Conservation (phyloP, 2,797 vertebrate genomes). For the Thunnus albacares region DNA sequence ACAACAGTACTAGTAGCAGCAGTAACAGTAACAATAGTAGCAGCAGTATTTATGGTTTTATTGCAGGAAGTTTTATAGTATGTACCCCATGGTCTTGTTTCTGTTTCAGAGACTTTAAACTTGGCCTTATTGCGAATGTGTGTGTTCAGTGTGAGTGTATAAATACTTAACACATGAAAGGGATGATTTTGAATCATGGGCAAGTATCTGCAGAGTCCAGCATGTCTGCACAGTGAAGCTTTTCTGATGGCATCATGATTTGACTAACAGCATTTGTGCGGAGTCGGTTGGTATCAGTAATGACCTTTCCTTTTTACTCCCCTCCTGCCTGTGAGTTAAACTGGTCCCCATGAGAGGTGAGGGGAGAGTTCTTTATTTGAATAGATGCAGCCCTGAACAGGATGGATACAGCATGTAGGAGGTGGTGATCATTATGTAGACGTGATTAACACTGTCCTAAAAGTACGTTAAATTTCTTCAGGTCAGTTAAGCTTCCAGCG, state of each 20-base stretch:
- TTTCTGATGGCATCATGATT: not conserved
- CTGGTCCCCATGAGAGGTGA: slow-evolving; percentile 15
- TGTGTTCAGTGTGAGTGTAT: not conserved
- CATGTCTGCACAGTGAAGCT: not conserved
- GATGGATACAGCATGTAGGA: not conserved
- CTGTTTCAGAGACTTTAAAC: not conserved
- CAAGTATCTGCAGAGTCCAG: not conserved
- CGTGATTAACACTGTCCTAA: not conserved
- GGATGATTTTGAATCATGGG: not conserved
- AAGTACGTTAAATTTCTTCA: not conserved
- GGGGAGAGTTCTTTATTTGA: slow-evolving; percentile 26
- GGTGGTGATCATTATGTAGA: not conserved
- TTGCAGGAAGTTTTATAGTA: slow-evolving; percentile 4
- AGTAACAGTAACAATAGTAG: not conserved
- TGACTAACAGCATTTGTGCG: not conserved
- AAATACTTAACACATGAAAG: not conserved
- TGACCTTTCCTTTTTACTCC: slow-evolving; percentile 20
- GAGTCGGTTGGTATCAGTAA: not conserved
- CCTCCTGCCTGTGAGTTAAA: slow-evolving; percentile 25
- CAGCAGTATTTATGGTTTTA: slow-evolving; percentile 24
- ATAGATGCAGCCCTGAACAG: not conserved
- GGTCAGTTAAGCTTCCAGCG: not conserved
- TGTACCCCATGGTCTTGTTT: not conserved
- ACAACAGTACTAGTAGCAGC: not conserved
- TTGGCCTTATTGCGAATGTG: not conserved